Evolutionary conservation across 2,113 vertebrate genomes (phyloP).

Genomic region (Marcusenius ussheri): DNA sequence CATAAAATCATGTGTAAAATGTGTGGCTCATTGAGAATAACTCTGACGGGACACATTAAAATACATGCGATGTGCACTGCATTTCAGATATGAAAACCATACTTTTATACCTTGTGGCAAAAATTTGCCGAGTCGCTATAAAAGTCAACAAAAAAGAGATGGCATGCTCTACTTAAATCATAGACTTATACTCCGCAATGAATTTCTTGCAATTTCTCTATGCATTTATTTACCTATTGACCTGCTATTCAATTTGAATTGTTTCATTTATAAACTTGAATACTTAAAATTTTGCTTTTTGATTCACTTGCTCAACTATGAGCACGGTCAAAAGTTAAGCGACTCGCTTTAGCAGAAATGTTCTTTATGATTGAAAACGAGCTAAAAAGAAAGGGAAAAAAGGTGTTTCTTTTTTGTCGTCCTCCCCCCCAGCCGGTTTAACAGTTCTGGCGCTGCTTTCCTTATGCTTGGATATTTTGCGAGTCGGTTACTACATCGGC

Average conservation of each 20-base stretch:
- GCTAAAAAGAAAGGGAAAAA: background rate
- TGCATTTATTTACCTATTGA: background rate
- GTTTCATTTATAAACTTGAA: background rate
- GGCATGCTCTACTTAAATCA: background rate
- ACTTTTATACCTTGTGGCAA: background rate
- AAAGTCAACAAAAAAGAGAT: background rate
- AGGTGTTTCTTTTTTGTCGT: slow-evolving; percentile 2
- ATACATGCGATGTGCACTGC: background rate
- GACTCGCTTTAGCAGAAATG: background rate
- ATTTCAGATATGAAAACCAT: background rate
- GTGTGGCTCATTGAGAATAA: background rate
- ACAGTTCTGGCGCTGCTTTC: slow-evolving; percentile 83
- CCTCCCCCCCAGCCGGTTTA: slow-evolving; percentile 72
- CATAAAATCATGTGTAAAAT: background rate
- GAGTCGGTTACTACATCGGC: slow-evolving; percentile 85
- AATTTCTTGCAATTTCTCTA: background rate
- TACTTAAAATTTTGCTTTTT: background rate
- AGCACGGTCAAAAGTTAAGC: background rate
- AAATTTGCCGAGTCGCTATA: background rate
- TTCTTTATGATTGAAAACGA: background rate
- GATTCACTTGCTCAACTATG: background rate
- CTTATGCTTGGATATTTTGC: slow-evolving; percentile 83
- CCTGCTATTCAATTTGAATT: background rate
- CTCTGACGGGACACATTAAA: background rate
- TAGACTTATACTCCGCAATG: background rate